These are phyloP conservation scores for Drosophila macrospina DNA, from an alignment of 2,888 invertebrate genomes.

Conservation along the genomic window DNA sequence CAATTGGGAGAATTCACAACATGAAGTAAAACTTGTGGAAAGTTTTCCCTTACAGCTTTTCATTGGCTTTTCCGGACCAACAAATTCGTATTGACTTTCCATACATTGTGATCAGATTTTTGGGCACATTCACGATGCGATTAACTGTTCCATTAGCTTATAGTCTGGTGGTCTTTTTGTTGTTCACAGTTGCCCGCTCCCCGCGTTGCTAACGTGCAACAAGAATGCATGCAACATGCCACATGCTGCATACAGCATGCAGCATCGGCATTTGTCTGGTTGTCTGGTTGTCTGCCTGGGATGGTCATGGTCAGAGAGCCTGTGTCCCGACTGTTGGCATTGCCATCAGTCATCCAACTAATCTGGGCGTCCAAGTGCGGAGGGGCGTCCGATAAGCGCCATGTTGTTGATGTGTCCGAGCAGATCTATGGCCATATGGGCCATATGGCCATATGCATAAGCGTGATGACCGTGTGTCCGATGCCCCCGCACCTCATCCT, in stretches of 20 bases:
- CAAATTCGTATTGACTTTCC: background rate
- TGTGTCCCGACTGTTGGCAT: constrained; percentile 28
- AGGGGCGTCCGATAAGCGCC: constrained; percentile 50
- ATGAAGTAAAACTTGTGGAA: background rate
- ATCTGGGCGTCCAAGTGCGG: constrained; percentile 46
- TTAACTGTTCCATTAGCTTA: constrained; percentile 27
- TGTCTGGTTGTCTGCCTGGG: background rate
- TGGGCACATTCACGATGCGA: constrained; percentile 15
- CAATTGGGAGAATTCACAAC: background rate
- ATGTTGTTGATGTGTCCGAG: constrained; percentile 52
- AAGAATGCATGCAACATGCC: background rate
- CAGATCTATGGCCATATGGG: constrained; percentile 47
- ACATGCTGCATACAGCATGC: too few relatives aligned
- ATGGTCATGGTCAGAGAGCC: constrained; percentile 1
- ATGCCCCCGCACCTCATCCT: background rate
- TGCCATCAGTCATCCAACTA: constrained; percentile 57
- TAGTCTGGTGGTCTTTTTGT: constrained; percentile 7
- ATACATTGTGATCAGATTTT: background rate
- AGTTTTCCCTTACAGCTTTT: background rate
- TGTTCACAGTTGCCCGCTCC: background rate
- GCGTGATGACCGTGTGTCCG: constrained; percentile 27
- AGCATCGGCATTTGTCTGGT: constrained; percentile 10
- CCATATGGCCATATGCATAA: constrained; percentile 43
- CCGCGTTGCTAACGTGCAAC: background rate
- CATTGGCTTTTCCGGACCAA: background rate